Evolutionary conservation across 2,888 invertebrate genomes (phyloP).

Genomic region (Phlogophora meticulosa): DNA sequence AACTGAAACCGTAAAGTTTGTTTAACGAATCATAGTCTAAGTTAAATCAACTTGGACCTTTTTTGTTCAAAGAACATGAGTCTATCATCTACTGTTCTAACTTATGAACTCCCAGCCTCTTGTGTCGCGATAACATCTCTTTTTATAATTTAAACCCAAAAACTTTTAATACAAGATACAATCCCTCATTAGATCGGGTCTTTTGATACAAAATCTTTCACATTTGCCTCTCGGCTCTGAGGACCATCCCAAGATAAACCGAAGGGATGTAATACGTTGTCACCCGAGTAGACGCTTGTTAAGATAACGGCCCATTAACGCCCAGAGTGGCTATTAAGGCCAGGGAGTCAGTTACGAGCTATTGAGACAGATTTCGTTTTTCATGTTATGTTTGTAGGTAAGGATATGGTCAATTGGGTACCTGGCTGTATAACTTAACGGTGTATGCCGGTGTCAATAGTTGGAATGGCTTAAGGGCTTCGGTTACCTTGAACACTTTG

Average conservation of each 20-base stretch:
- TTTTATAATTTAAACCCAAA: conserved; percentile 9
- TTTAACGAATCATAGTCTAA: conserved; percentile 15
- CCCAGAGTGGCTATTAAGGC: conserved; percentile 60
- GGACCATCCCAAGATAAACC: conserved; percentile 49
- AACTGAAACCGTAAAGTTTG: too few species aligned
- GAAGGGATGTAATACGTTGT: conserved; percentile 62
- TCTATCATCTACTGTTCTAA: conserved; percentile 14
- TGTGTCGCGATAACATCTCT: not conserved
- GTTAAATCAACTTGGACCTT: conserved; percentile 25
- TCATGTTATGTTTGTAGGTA: conserved; percentile 28
- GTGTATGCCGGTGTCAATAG: too few species aligned
- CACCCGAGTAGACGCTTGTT: conserved; percentile 63
- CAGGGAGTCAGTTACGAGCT: conserved; percentile 58
- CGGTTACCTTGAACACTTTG: too few species aligned
- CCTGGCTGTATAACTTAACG: not conserved
- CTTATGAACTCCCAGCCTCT: conserved; percentile 31
- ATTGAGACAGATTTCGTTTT: conserved; percentile 51
- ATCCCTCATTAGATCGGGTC: conserved; percentile 37
- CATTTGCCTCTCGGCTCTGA: conserved; percentile 34
- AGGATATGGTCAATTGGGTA: conserved; percentile 31
- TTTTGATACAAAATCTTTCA: conserved; percentile 45
- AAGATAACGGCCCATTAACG: conserved; percentile 67
- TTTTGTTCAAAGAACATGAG: conserved; percentile 26
- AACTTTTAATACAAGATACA: conserved; percentile 11
- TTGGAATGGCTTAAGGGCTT: too few species aligned